These are phyloP conservation scores for Tragelaphus scriptus DNA, from an alignment of 2,113 vertebrate species.

Conservation along the genomic window DNA sequence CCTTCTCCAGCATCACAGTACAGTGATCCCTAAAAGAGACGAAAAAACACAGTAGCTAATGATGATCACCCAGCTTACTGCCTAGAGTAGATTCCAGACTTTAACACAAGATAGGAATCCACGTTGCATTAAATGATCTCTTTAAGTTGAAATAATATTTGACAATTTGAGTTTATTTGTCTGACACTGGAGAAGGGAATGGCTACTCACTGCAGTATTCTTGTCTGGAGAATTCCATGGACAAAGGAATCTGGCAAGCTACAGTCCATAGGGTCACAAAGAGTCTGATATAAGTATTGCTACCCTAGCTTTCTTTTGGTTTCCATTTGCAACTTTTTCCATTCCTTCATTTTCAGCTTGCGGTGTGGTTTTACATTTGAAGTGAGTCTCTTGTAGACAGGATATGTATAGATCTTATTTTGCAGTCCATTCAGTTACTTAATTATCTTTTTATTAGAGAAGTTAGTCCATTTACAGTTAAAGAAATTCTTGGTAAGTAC, in stretches of 20 bases:
- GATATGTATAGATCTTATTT: not conserved
- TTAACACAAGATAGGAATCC: not conserved
- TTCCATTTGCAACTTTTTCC: not conserved
- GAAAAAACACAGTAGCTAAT: not conserved
- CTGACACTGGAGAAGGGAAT: not conserved
- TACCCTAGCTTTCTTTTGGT: not conserved
- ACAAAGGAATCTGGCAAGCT: not conserved
- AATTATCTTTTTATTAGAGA: not conserved
- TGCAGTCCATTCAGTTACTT: not conserved
- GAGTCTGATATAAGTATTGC: not conserved
- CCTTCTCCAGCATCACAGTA: not conserved
- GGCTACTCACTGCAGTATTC: not conserved
- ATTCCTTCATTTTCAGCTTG: not conserved
- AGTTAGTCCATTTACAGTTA: not conserved
- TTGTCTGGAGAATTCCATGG: not conserved
- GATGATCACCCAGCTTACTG: not conserved
- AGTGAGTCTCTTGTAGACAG: not conserved
- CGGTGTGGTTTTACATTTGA: not conserved
- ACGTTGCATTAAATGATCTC: not conserved
- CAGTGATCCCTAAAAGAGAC: not conserved
- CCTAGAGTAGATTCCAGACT: not conserved
- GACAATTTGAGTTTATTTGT: not conserved
- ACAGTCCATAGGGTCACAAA: not conserved
- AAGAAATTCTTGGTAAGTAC: not conserved
- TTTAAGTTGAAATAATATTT: not conserved